These are phyloP conservation scores for Octonoba sinensis DNA, from an alignment of 2,888 invertebrate genomes.

Conservation along the genomic window DNA sequence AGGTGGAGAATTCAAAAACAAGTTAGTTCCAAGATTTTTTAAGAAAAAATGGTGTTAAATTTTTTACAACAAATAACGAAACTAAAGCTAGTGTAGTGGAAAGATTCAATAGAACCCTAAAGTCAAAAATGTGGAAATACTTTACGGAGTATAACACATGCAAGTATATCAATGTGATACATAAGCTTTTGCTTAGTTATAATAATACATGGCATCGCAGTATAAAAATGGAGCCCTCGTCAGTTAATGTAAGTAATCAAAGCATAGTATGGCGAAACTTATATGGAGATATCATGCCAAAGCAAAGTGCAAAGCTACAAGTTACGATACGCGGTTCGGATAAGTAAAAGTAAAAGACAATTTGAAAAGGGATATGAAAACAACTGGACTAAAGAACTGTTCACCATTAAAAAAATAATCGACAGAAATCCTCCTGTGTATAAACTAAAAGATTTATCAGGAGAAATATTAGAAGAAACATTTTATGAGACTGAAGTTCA, in stretches of 20 bases:
- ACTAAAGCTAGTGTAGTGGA: slow-evolving; percentile 69
- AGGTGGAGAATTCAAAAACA: slow-evolving; percentile 66
- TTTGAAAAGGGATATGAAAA: background rate
- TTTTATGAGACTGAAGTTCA: slow-evolving; percentile 47
- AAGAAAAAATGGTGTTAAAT: slow-evolving; percentile 63
- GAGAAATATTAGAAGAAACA: slow-evolving; percentile 5
- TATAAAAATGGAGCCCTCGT: no score
- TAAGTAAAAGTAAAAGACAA: slow-evolving; percentile 10
- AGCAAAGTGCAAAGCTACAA: background rate
- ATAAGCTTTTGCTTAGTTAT: slow-evolving; percentile 36
- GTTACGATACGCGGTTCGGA: slow-evolving; percentile 28
- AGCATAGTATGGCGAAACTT: slow-evolving; percentile 24
- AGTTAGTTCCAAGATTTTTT: slow-evolving; percentile 49
- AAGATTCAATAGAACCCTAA: slow-evolving; percentile 68
- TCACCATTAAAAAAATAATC: slow-evolving; percentile 6
- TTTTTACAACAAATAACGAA: slow-evolving; percentile 67
- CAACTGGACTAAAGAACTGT: background rate
- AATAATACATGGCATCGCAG: slow-evolving; percentile 42
- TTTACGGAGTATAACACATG: slow-evolving; percentile 43
- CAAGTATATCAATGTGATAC: slow-evolving; percentile 33
- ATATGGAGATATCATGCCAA: slow-evolving; percentile 10
- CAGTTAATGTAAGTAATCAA: slow-evolving; percentile 28
- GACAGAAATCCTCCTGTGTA: slow-evolving; percentile 8
- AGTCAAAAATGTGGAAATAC: slow-evolving; percentile 64
- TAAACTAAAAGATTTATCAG: slow-evolving; percentile 17